phyloP scores from a whole-genome alignment of 2,888 invertebrate species.

The Archips xylosteana region DNA sequence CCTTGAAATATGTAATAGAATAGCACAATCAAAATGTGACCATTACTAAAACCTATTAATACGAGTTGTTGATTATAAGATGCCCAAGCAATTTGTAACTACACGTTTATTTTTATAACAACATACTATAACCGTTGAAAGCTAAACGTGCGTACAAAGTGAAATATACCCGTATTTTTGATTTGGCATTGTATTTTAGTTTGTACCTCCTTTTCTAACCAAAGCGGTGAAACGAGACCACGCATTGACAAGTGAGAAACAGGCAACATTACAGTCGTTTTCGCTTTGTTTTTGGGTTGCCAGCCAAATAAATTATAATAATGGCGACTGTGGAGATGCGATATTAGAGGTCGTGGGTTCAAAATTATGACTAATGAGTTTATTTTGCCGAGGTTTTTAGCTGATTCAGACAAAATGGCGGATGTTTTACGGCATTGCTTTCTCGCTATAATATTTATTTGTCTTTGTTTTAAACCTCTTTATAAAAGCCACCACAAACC shows the following conservation, averaged over 20 bases:
- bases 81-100: too few species aligned
- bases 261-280: not conserved
- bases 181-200: not conserved
- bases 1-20: too few species aligned
- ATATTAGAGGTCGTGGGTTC: constrained; percentile 3
- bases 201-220: not conserved
- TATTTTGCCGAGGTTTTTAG: not conserved
- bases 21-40: too few species aligned
- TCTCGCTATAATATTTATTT: not conserved
- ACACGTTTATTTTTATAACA: not conserved
- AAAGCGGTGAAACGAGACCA: not conserved
- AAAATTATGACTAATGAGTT: constrained; percentile 13
- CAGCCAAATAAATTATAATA: constrained; percentile 23
- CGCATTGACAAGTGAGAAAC: not conserved
- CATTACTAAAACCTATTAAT: too few species aligned
- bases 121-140: not conserved
- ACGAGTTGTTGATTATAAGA: too few species aligned
- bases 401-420: not conserved
- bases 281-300: constrained; percentile 17
- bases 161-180: not conserved
- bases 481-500: not conserved
- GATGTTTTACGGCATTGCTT: not conserved
- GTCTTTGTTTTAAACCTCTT: not conserved
- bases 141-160: not conserved
- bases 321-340: not conserved